Evolutionary conservation across 2,888 invertebrate genomes (phyloP), one percentile per base, ranked within the genome.

Genomic region (Platyscelio sp.): DNA sequence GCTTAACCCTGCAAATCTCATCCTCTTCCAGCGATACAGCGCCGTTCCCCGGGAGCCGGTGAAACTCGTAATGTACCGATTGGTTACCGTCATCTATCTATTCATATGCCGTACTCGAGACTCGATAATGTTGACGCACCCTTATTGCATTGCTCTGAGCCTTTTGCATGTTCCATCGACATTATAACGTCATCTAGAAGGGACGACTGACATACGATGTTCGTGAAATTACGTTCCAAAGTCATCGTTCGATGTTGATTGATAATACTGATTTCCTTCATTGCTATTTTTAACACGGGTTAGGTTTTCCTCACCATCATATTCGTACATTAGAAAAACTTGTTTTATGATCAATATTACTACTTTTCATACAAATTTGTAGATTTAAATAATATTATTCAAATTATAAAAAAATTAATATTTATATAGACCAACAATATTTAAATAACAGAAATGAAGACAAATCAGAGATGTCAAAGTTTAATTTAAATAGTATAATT

Each of bases 1-100:
- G 88, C 88, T 86, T 87, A 88, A 86, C 88, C 86, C 87, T 89
- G 89, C 90, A 90, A 92, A 92, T 92, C 92, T 90, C 91, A 88
- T 90, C 90, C 90, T 88, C 87, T 82, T 67, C 22, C 74, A 84
- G 78, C 87, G 88, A 89, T 88, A 88, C 88, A 79, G 72, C 77
- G 33, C 46, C 40, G 51, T 67, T 49, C 60, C 54, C 75, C 56
- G 51, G 70, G 74, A 51, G 63, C 77, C 15, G 63, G 38, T 61
- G 72, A 77, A 83, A 84, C 80, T 85, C 85, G 86, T 82, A 86
- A 79, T 83, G 77, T 80, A 78, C 71, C 83, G 85, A 88, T 83
- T 86, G 87, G 86, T 83, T 83, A 83, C 77, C 75, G 76, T 77
- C 85, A 87, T 86, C 78, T 70, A 70, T 83, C 83, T 76, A 85